Conservation (phyloP, 2,797 vertebrate species). For the Notolabrus celidotus region DNA sequence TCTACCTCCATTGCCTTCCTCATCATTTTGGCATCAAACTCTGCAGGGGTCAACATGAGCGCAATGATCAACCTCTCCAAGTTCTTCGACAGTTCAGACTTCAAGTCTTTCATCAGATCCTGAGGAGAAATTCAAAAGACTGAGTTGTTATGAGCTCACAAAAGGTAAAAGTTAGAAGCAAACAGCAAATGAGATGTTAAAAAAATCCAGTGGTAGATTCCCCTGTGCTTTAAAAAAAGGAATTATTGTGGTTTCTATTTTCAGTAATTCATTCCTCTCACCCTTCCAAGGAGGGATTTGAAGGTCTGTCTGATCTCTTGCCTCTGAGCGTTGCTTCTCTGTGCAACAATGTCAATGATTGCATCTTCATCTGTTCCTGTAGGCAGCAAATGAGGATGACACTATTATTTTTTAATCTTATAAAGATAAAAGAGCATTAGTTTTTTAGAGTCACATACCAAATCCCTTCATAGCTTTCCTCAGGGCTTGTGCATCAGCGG, state of each 20-base stretch:
- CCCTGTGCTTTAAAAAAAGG: not conserved
- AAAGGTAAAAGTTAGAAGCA: not conserved
- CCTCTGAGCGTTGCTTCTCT: constrained; percentile 92
- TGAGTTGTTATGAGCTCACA: not conserved
- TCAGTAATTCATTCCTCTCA: constrained; percentile 68
- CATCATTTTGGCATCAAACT: constrained; percentile 97
- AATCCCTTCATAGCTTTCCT: constrained; percentile 98
- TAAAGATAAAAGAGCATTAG: not conserved
- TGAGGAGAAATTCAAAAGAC: constrained; percentile 61
- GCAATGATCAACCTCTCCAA: constrained; percentile 91
- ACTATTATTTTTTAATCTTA: not conserved
- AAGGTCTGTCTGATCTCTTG: constrained; percentile 94
- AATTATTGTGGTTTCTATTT: not conserved
- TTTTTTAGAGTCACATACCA: constrained; percentile 80
- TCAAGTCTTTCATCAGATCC: constrained; percentile 97
- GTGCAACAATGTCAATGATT: constrained; percentile 92
- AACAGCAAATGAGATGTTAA: not conserved
- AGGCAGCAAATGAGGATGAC: constrained; percentile 5
- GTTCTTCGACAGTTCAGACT: constrained; percentile 95
- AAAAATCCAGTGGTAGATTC: not conserved
- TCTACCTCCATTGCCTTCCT: constrained; percentile 95
- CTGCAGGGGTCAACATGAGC: constrained; percentile 93
- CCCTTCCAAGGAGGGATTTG: constrained; percentile 96
- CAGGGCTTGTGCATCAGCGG: constrained; percentile 91
- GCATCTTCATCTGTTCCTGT: constrained; percentile 94